A percentile compares a stretch with the other conserved stretches of the same genome.
These are phyloP conservation scores for Procambarus clarkii DNA, from an alignment of 1,140 invertebrate species.

Conservation along the genomic window DNA sequence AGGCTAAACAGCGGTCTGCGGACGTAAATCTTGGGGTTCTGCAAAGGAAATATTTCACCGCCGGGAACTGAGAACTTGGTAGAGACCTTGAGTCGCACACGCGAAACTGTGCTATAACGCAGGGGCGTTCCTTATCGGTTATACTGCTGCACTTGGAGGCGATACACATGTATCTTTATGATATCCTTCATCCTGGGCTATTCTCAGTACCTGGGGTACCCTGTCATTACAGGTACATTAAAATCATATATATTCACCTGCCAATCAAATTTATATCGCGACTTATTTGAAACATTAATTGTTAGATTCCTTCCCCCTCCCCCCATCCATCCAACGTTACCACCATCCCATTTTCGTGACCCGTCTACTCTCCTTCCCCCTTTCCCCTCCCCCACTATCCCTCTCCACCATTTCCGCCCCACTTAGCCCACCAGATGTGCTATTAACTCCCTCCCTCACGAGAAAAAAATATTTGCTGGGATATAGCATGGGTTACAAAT, in stretches of 20 bases:
- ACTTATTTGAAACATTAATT: background rate
- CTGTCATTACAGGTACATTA: background rate
- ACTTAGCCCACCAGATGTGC: no score
- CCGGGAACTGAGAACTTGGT: background rate
- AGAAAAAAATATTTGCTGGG: no score
- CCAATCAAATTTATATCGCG: background rate
- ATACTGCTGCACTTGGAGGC: background rate
- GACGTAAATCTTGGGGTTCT: constrained; percentile 15
- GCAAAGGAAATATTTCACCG: background rate
- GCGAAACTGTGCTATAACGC: background rate
- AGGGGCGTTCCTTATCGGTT: background rate
- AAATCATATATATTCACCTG: background rate
- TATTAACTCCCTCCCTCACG: no score
- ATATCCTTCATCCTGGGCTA: background rate
- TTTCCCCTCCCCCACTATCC: background rate
- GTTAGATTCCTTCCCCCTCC: background rate
- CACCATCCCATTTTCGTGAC: background rate
- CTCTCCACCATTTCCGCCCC: background rate
- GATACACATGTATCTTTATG: background rate
- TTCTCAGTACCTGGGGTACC: background rate
- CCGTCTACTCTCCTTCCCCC: background rate
- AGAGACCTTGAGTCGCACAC: background rate
- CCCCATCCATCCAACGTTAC: background rate
- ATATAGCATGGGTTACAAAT: no score
- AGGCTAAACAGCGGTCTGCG: constrained; percentile 42